Base-by-base conservation (phyloP, 2,888 invertebrate genomes). In the Xestoiulus laeticollis region DNA sequence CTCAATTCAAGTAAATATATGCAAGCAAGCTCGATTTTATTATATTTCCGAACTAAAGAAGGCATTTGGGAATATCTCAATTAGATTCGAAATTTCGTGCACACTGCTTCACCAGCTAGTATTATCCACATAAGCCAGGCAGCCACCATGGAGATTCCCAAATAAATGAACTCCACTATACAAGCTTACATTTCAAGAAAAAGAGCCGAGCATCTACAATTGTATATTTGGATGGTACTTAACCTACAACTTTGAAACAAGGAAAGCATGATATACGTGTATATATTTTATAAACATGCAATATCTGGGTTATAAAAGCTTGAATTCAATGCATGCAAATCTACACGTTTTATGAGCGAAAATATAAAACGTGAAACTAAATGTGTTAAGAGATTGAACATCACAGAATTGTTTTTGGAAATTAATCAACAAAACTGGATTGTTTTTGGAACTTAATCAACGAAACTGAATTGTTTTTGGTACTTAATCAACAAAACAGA, bases 11-110 rank as follows among this genome's bases (percentile, higher is more conserved):
- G 53, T 5, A 59, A 59, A 59, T 59, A n/a, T 59, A 59, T 59
- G 53, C 53, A 59, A 59, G 19, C n/a, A 59, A 59, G 53, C 53
- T n/a, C n/a, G n/a, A 59, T 59, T 59, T n/a, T n/a, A 59, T 59
- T 59, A n/a, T n/a, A 59, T 59, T 59, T 59, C 53, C 53, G 53
- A 59, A 59, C 53, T 16, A 59, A 59, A 59, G 53, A 59, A 59
- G 53, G n/a, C 53, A 59, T 59, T n/a, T 59, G 53, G 53, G 53
- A 59, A 59, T 59, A 59, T 59, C n/a, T 19, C 53, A 59, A 59
- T 59, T 59, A 59, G 53, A 59, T 59, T 59, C 53, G n/a, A n/a
- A 59, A n/a, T 59, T 59, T 59, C n/a, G 53, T n/a, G 53, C 16
- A n/a, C n/a, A n/a, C 53, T 19, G n/a, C n/a, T n/a, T 59, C n/a